Conservation (phyloP, 2,113 vertebrate species). For the Caloenas nicobarica region DNA sequence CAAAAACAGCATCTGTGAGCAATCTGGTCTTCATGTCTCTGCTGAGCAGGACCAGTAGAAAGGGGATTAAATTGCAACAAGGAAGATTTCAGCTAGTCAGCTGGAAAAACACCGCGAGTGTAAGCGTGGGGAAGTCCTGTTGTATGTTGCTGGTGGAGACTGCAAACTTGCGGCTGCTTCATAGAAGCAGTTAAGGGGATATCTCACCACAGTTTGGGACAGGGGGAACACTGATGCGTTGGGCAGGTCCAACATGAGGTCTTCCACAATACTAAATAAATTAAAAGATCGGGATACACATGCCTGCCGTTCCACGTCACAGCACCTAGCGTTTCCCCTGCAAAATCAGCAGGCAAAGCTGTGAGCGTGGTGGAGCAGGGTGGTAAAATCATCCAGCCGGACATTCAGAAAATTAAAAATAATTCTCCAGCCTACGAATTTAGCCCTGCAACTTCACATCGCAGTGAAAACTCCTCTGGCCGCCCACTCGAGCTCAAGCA, state of each 20-base stretch:
- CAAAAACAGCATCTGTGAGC: background rate
- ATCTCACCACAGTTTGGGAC: background rate
- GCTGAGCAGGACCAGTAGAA: background rate
- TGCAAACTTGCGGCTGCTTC: background rate
- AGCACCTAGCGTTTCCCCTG: background rate
- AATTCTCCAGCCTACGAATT: background rate
- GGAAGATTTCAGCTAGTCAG: background rate
- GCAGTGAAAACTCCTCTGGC: background rate
- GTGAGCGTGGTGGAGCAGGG: background rate
- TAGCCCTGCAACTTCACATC: background rate
- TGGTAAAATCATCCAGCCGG: background rate
- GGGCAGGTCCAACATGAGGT: background rate
- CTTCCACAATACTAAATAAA: background rate
- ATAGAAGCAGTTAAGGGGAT: background rate
- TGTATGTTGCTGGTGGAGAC: background rate
- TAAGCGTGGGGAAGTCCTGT: background rate
- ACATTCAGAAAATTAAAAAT: background rate
- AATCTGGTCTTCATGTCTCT: background rate
- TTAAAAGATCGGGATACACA: fast-evolving
- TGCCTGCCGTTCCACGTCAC: background rate
- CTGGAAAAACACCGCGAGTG: background rate
- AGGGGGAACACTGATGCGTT: background rate
- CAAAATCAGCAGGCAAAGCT: background rate
- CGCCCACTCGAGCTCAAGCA: background rate
- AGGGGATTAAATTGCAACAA: background rate